phyloP scores from a whole-genome alignment of 2,113 vertebrate species.

The Piaya cayana region DNA sequence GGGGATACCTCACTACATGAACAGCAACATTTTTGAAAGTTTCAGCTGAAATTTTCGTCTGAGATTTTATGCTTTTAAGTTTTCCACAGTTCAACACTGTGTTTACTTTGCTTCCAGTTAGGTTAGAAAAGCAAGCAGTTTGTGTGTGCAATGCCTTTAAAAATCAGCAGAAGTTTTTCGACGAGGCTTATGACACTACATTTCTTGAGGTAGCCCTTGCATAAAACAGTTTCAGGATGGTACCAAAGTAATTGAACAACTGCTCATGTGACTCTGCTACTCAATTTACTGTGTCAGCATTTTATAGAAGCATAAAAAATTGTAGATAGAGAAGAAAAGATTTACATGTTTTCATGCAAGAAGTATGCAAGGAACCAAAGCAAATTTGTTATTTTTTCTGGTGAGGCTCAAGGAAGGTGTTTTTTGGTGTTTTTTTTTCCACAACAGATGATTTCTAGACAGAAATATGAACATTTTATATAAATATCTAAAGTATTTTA shows the following conservation, averaged over 20 bases:
- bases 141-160: not conserved
- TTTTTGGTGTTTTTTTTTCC: not conserved
- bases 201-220: not conserved
- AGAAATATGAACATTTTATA: not conserved
- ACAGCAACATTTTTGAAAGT: not conserved
- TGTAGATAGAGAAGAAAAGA: not conserved
- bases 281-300: not conserved
- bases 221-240: not conserved
- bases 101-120: not conserved
- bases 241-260: not conserved
- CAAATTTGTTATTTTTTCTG: not conserved
- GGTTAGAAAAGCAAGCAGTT: not conserved
- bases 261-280: not conserved
- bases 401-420: not conserved
- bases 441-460: not conserved
- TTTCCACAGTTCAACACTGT: not conserved
- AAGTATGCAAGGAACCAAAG: not conserved
- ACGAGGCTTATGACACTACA: not conserved
- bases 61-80: not conserved
- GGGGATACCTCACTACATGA: not conserved
- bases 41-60: not conserved
- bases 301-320: not conserved
- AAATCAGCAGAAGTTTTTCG: not conserved
- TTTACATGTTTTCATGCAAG: not conserved
- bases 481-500: not conserved